Evolutionary conservation across 2,888 invertebrate genomes (phyloP).

Genomic region (Micoletzkya japonica): DNA sequence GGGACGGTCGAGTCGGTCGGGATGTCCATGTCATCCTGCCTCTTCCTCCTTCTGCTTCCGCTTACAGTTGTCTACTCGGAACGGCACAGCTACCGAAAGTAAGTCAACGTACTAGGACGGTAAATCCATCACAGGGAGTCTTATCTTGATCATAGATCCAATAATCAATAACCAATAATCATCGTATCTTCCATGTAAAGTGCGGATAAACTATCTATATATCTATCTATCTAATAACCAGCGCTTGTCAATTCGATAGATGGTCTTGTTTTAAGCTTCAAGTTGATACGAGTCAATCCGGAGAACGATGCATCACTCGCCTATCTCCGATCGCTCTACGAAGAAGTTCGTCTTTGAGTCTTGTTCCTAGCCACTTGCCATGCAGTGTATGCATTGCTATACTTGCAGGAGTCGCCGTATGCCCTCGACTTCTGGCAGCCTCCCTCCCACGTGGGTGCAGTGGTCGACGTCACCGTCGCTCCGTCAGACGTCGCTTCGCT

Average conservation of each 20-base stretch:
- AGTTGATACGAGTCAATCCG: constrained; percentile 59
- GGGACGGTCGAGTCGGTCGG: too few relatives aligned
- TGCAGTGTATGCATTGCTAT: not conserved
- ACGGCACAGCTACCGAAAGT: constrained; percentile 21
- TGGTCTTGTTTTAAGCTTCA: constrained; percentile 52
- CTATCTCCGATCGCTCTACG: constrained; percentile 52
- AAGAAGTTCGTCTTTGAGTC: constrained; percentile 28
- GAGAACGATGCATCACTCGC: constrained; percentile 47
- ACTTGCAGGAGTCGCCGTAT: constrained; percentile 43
- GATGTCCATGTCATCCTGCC: not conserved
- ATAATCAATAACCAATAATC: too few relatives aligned
- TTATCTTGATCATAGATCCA: too few relatives aligned
- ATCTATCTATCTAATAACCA: not conserved
- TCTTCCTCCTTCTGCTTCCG: not conserved
- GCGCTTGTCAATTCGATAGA: too few relatives aligned
- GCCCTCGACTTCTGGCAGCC: constrained; percentile 61
- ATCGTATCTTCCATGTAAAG: too few relatives aligned
- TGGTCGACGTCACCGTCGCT: constrained; percentile 53
- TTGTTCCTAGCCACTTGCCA: not conserved
- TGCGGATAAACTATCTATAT: not conserved
- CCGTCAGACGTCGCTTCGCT: constrained; percentile 39
- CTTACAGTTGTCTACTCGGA: not conserved
- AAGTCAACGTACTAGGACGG: too few relatives aligned
- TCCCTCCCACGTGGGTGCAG: constrained; percentile 44
- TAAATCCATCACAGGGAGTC: too few relatives aligned